Evolutionary conservation across 2,113 vertebrate species (phyloP).

Genomic region (Periophthalmus modestus): DNA sequence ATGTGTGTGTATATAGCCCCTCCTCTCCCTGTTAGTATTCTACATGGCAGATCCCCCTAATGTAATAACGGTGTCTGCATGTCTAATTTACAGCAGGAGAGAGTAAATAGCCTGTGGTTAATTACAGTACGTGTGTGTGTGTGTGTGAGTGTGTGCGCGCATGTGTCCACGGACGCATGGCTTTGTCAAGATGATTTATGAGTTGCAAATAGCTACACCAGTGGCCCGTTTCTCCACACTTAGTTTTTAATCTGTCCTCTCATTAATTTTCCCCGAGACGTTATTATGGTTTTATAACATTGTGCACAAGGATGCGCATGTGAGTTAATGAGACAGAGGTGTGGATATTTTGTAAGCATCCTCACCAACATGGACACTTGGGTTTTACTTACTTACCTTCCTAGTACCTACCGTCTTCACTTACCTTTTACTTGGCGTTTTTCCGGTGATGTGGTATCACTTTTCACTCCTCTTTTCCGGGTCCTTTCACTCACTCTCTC

Average conservation of each 20-base stretch:
- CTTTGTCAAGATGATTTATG: constrained; percentile 80
- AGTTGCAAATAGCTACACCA: constrained; percentile 79
- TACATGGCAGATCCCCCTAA: constrained; percentile 78
- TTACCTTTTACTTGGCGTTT: constrained; percentile 2
- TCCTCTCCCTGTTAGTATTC: constrained; percentile 76
- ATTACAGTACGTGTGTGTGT: constrained; percentile 67
- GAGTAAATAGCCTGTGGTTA: constrained; percentile 81
- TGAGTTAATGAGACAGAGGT: constrained; percentile 66
- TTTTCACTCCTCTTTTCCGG: constrained; percentile 21
- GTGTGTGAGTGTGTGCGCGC: constrained; percentile 33
- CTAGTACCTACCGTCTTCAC: neutral
- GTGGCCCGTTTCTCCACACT: constrained; percentile 79
- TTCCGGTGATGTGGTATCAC: constrained; percentile 6
- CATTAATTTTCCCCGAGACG: constrained; percentile 76
- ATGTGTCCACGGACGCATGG: constrained; percentile 65
- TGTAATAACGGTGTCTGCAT: constrained; percentile 81
- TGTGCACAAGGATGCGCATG: constrained; percentile 55
- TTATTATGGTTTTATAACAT: constrained; percentile 74
- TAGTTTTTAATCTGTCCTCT: constrained; percentile 80
- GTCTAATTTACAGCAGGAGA: constrained; percentile 80
- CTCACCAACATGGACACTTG: constrained; percentile 35
- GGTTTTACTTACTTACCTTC: constrained; percentile 21
- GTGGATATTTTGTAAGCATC: constrained; percentile 55
- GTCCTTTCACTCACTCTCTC: constrained; percentile 58
- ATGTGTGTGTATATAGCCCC: constrained; percentile 50